Evolutionary conservation across 2,113 vertebrate genomes (phyloP).

Genomic region (Thermophis baileyi): DNA sequence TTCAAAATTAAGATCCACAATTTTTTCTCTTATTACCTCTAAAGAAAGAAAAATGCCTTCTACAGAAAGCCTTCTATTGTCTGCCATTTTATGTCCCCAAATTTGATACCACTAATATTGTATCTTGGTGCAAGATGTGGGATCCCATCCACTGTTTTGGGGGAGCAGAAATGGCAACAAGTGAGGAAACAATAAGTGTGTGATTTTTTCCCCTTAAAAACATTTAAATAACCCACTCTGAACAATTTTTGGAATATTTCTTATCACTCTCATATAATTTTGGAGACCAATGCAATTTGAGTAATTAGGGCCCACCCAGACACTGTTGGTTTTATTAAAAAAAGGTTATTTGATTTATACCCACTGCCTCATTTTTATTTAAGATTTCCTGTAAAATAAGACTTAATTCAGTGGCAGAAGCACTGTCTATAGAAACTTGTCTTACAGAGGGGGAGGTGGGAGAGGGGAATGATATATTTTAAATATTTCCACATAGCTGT

Average conservation of each 20-base stretch:
- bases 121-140: neutral
- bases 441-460: neutral
- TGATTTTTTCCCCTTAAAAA: neutral
- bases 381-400: conserved; percentile 9
- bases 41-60: neutral
- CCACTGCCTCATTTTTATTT: neutral
- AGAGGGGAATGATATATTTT: neutral
- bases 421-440: neutral
- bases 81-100: neutral
- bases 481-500: conserved; percentile 1
- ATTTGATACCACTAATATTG: neutral
- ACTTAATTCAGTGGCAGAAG: neutral
- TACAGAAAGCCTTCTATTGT: neutral
- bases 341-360: neutral
- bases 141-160: neutral
- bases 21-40: neutral
- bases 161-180: neutral
- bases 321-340: neutral
- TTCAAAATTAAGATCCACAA: neutral
- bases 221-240: neutral
- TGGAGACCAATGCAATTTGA: neutral
- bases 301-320: neutral
- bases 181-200: neutral
- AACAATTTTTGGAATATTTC: neutral
- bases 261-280: neutral